These are phyloP conservation scores for Drosophila longiperda DNA, from an alignment of 2,888 invertebrate species.

Conservation along the genomic window DNA sequence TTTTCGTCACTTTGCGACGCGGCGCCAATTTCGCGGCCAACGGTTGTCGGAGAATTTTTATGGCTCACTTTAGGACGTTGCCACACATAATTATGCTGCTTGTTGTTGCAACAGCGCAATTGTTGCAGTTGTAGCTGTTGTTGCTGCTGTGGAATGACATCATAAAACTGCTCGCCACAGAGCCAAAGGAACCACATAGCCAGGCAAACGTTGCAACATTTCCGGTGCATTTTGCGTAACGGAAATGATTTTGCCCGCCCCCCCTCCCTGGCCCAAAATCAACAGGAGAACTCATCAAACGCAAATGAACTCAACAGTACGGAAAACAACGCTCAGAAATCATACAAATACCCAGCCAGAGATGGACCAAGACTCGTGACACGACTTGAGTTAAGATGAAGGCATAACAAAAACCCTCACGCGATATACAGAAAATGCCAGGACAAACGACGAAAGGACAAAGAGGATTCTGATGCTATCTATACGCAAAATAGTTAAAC, in stretches of 20 bases:
- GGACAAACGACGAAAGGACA: neutral
- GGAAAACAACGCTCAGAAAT: slow-evolving; percentile 11
- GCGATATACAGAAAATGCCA: neutral
- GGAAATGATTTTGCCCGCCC: slow-evolving; percentile 60
- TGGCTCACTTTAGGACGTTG: slow-evolving; percentile 54
- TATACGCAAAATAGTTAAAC: neutral
- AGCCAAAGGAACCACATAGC: slow-evolving; percentile 13
- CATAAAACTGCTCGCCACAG: slow-evolving; percentile 57
- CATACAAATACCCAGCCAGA: neutral
- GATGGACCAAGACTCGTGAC: neutral
- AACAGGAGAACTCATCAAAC: slow-evolving; percentile 29
- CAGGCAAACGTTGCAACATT: slow-evolving; percentile 63
- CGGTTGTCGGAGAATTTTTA: slow-evolving; percentile 64
- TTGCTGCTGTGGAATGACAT: slow-evolving; percentile 63
- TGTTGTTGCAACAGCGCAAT: slow-evolving; percentile 33
- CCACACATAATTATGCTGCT: slow-evolving; percentile 68
- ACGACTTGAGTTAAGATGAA: neutral
- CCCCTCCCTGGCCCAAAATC: neutral
- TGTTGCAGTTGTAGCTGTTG: slow-evolving; percentile 42
- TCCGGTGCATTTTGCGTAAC: slow-evolving; percentile 76
- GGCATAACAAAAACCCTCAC: neutral
- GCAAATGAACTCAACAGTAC: slow-evolving; percentile 19
- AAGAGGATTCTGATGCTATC: neutral
- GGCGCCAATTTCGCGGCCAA: slow-evolving; percentile 58
- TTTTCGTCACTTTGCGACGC: slow-evolving; percentile 75